Base-by-base conservation (phyloP, 1,140 invertebrate genomes). In the Drosophila truncata region DNA sequence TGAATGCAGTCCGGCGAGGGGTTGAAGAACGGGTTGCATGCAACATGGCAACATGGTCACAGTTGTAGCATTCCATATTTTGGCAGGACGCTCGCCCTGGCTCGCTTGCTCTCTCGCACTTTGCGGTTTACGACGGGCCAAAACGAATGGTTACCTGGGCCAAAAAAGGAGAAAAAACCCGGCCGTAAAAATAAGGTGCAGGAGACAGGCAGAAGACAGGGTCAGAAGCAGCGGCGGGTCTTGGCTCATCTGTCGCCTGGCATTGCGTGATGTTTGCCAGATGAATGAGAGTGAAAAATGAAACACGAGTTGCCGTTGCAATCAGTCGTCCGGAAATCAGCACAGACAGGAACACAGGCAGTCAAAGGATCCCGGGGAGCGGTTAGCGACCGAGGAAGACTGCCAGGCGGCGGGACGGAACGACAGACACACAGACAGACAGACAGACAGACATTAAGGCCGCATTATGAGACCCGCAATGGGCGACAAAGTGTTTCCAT, bases 201-300 rank as follows among this genome's bases (percentile, higher is more conserved):
- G 27, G 14, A 18, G 63, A 65, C 55, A 35, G 14, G 39, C n/a
- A n/a, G n/a, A 29, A 55, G 61, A 64, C 58, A 63, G 64, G 64
- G 64, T 64, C 64, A 47, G 11, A 42, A 65, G 67, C 31, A 50
- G 49, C 44, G 59, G 39, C 49, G 42, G 42, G 52, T 76, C 72
- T 67, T 77, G 55, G 52, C 76, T 78, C 76, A 79, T 79, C 75
- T 82, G 52, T 73, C 60, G 60, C 69, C 59, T 46, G 69, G 75
- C 52, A 50, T 90, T 84, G 84, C 84, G 85, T 88, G 84, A 71
- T 81, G 78, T 71, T 79, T 78, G 67, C 65, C 70, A 90, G 85
- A 88, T 88, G 85, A 88, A 88, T 88, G 84, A 90, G 81, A 86
- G 80, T 88, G 84, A 88, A 88, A 78, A 87, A 83, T 78, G 80